Conservation (phyloP, 2,888 invertebrate species). For the Euphydryas editha region DNA sequence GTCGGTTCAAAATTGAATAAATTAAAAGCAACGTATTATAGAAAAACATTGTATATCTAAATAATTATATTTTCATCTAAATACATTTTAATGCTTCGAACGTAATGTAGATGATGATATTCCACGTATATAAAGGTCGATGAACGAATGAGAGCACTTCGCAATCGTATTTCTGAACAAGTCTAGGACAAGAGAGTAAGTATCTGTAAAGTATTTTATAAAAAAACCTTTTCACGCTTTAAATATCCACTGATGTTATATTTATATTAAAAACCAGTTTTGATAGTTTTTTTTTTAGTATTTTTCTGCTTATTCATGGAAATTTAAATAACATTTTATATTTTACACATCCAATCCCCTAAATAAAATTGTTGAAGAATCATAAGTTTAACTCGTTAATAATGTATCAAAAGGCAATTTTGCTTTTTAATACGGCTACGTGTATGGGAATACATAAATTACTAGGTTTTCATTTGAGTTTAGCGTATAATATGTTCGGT, state of each 20-base stretch:
- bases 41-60: no score
- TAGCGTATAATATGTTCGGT: background rate
- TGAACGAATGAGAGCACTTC: conserved; percentile 29
- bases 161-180: conserved; percentile 27
- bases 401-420: background rate
- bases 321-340: background rate
- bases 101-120: conserved; percentile 20
- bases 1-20: no score
- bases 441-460: no score
- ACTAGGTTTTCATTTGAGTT: background rate
- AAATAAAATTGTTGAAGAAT: background rate
- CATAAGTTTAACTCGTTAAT: background rate
- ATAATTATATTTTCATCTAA: no score
- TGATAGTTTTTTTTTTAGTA: background rate
- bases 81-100: conserved; percentile 4
- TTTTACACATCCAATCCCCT: background rate
- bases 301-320: no score
- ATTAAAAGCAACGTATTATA: no score
- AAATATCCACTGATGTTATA: no score
- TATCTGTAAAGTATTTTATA: background rate
- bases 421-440: background rate
- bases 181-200: conserved; percentile 19
- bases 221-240: no score
- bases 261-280: background rate
- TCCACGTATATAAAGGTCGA: conserved; percentile 25